These are phyloP conservation scores for Plemyria rubiginata DNA, from an alignment of 2,888 invertebrate species.

Conservation along the genomic window DNA sequence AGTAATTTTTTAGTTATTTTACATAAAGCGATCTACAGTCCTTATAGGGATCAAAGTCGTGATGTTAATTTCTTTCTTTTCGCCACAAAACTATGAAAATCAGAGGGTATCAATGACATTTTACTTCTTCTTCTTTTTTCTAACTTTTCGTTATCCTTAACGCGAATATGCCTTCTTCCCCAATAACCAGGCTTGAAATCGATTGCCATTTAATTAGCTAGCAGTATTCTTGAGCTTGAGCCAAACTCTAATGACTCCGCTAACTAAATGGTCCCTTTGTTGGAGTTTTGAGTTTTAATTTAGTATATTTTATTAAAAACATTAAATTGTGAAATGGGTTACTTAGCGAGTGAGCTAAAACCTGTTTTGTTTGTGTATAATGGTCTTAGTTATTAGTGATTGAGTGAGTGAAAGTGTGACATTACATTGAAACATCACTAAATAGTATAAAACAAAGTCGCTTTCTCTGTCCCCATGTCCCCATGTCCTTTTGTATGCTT, in stretches of 20 bases:
- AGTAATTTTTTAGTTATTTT: too few species aligned
- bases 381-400: neutral
- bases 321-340: neutral
- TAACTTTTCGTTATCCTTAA: neutral
- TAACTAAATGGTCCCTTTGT: constrained; percentile 57
- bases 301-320: neutral
- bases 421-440: neutral
- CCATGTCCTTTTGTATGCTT: too few species aligned
- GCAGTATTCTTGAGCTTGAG: constrained; percentile 44
- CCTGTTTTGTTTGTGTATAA: too few species aligned
- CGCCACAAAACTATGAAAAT: too few species aligned
- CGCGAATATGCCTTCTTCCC: constrained; percentile 34
- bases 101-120: too few species aligned
- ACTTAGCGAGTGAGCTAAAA: neutral
- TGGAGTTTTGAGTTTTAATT: constrained; percentile 49
- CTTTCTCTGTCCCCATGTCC: too few species aligned
- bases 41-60: too few species aligned
- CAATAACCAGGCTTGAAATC: constrained; percentile 63
- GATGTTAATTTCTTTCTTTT: too few species aligned
- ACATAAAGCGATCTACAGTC: too few species aligned
- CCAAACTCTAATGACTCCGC: constrained; percentile 69
- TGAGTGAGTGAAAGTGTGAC: neutral
- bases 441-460: neutral
- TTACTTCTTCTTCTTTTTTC: too few species aligned
- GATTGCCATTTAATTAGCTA: constrained; percentile 72